Evolutionary conservation across 2,113 vertebrate genomes (phyloP).

Genomic region (Castor canadensis): DNA sequence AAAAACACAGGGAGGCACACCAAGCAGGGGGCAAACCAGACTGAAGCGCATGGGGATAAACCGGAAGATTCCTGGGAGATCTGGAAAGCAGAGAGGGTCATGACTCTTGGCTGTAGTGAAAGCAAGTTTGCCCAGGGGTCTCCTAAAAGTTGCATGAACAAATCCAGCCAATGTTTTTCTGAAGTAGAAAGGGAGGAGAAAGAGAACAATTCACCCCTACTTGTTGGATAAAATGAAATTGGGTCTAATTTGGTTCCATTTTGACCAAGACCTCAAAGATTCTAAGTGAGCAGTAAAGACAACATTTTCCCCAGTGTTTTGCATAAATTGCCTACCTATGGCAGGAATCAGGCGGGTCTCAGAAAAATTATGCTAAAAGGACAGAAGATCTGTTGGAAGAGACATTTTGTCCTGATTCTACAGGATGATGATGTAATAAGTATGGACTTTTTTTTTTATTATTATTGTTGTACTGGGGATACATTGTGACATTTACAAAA

Average conservation of each 20-base stretch:
- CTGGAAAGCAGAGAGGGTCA: background rate
- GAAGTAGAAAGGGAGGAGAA: background rate
- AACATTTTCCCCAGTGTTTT: background rate
- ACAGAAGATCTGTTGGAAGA: background rate
- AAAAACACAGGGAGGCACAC: background rate
- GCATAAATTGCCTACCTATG: background rate
- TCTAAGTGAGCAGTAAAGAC: background rate
- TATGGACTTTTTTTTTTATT: background rate
- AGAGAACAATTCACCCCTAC: background rate
- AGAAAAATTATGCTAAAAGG: background rate
- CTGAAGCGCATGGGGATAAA: background rate
- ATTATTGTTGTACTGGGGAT: too few species aligned
- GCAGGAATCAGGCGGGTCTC: background rate
- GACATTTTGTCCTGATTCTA: background rate
- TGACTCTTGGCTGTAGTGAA: background rate
- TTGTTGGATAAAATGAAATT: background rate
- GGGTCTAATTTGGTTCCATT: background rate
- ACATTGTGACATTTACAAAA: too few species aligned
- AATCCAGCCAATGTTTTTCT: background rate
- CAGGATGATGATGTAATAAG: background rate
- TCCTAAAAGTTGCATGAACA: background rate
- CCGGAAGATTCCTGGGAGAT: background rate
- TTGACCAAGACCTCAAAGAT: background rate
- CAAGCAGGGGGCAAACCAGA: background rate
- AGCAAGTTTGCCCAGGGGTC: background rate